Conservation (phyloP, 2,888 invertebrate genomes). For the Deilephila porcellus region DNA sequence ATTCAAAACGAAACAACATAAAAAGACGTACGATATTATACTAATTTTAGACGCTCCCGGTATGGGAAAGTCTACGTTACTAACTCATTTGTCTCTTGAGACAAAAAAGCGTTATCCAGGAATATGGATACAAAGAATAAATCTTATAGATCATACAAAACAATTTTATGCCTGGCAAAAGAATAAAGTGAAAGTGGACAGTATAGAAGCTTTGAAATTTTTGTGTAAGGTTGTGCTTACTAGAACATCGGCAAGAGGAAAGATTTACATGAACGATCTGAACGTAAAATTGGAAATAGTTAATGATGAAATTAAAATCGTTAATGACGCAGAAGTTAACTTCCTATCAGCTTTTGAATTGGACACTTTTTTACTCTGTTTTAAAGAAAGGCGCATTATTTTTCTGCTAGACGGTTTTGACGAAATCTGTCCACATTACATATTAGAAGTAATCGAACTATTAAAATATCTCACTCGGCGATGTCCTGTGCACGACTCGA, state of each 20-base stretch:
- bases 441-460: conserved; percentile 20
- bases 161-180: conserved; percentile 29
- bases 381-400: conserved; percentile 25
- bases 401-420: conserved; percentile 33
- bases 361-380: conserved; percentile 21
- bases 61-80: conserved; percentile 34
- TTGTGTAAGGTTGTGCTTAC: conserved; percentile 25
- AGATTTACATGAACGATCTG: not conserved
- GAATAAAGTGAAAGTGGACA: conserved; percentile 12
- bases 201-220: conserved; percentile 29
- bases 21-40: conserved; percentile 11
- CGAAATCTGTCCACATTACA: conserved; percentile 33
- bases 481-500: not conserved
- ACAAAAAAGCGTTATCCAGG: conserved; percentile 30
- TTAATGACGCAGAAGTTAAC: not conserved
- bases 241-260: not conserved
- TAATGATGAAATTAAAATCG: conserved; percentile 10
- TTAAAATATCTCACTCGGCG: conserved; percentile 8
- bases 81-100: conserved; percentile 32
- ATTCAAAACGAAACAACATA: not conserved
- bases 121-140: conserved; percentile 33
- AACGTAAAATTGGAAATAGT: conserved; percentile 2
- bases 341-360: conserved; percentile 4
- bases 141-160: conserved; percentile 30
- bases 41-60: conserved; percentile 31